These are phyloP conservation scores for Isotomurus palustris DNA, from an alignment of 2,888 invertebrate species.

Conservation along the genomic window DNA sequence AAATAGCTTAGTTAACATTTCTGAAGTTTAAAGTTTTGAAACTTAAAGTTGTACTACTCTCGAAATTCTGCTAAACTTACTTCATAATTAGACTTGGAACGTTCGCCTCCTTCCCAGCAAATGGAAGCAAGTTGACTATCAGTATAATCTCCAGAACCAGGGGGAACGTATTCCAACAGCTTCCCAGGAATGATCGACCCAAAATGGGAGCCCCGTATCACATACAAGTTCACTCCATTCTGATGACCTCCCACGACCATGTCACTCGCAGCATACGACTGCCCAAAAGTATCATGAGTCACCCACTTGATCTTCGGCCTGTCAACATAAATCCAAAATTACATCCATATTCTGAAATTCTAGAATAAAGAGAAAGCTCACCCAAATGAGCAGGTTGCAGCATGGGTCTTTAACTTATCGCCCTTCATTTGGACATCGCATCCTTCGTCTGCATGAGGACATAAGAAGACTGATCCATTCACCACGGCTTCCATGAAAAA, in stretches of 20 bases:
- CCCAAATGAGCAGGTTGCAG: conserved; percentile 8
- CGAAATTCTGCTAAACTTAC: no score
- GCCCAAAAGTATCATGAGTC: no score
- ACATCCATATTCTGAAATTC: no score
- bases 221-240: background rate
- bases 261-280: no score
- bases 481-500: conserved; percentile 25
- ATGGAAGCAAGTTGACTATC: no score
- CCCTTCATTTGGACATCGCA: background rate
- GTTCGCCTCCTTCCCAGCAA: conserved; percentile 5
- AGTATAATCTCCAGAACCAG: background rate
- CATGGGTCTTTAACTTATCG: conserved; percentile 2
- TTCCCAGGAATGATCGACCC: conserved; percentile 8
- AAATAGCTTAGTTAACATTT: background rate
- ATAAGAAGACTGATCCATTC: conserved; percentile 17
- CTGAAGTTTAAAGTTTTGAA: background rate
- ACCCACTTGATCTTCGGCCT: conserved; percentile 12
- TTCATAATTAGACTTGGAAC: background rate
- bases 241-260: conserved; percentile 1
- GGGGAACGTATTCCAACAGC: conserved; percentile 1
- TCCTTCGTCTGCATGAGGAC: conserved; percentile 8
- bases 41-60: background rate
- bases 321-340: background rate
- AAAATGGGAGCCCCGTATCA: background rate
- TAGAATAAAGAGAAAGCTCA: no score